Percentiles rank a stretch among this genome's conserved stretches.
Evolutionary conservation across 1,140 invertebrate genomes (phyloP).

Genomic region (Pristionchus pacificus): DNA sequence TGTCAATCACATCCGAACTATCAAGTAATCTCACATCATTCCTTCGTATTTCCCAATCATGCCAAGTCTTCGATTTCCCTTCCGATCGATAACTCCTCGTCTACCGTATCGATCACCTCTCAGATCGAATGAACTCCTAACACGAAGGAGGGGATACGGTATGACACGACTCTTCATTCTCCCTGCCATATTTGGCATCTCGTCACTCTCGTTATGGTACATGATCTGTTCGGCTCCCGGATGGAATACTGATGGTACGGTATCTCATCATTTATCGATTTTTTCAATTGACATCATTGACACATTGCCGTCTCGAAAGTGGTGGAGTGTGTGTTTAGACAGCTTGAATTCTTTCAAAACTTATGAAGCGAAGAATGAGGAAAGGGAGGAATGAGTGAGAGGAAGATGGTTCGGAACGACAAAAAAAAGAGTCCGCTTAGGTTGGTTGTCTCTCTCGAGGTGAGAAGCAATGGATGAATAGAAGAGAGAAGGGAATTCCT

Average conservation of each 20-base stretch:
- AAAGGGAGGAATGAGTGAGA: too few relatives aligned
- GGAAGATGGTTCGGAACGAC: too few relatives aligned
- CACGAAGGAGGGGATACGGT: too few relatives aligned
- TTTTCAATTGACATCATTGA: constrained; percentile 11
- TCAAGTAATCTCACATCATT: too few relatives aligned
- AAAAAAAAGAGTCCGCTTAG: too few relatives aligned
- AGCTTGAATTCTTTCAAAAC: not conserved
- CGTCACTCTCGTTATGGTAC: constrained; percentile 50
- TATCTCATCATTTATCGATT: too few relatives aligned
- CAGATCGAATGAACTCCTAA: constrained; percentile 3
- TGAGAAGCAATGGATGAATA: too few relatives aligned
- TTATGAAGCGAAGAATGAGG: not conserved
- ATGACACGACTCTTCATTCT: constrained; percentile 55
- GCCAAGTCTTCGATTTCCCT: too few relatives aligned
- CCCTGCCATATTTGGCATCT: constrained; percentile 48
- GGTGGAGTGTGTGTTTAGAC: constrained; percentile 23
- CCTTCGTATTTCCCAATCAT: too few relatives aligned
- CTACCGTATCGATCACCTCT: constrained; percentile 13
- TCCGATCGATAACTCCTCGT: constrained; percentile 12
- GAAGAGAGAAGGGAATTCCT: too few relatives aligned
- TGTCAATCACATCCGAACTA: too few relatives aligned
- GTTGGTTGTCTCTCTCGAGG: too few relatives aligned
- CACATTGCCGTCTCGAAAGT: constrained; percentile 2
- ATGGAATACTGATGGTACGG: constrained; percentile 42
- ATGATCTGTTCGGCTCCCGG: constrained; percentile 49